Evolutionary conservation across 2,113 vertebrate species (phyloP), one percentile per base, ranked within the genome.

Genomic region (Dipodomys spectabilis): DNA sequence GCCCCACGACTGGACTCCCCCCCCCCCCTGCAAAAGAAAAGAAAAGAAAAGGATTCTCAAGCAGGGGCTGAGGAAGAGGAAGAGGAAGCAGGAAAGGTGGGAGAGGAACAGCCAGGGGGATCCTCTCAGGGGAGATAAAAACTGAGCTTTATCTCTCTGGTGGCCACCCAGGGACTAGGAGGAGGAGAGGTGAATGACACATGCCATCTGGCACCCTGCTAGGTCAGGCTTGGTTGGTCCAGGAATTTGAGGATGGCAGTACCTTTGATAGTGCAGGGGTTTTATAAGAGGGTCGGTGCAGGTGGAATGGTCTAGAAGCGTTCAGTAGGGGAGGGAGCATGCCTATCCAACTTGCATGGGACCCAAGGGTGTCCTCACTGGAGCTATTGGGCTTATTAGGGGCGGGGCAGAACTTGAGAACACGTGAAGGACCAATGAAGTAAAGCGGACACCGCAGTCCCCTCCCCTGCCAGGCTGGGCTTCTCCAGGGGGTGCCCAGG

Each of bases 391-490:
- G 11, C 13, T 57, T 25, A 13, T 2, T 22, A 77, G 28, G 49
- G 49, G 49, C 6, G 12, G 49, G 49, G 49, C 49, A 49, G 49
- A 12, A 12, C 49, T 62, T 68, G 62, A 20, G 12, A 81, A 57
- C 7, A 11, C 3, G 3, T 20, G 23, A 27, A 0, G 45, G 6
- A 28, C 72, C 0, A 30, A 25, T 44, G 57, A 27, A 45, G 57
- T 8, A 2, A 18, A 0, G 15, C 8, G 22, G 71, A 64, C 8
- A 7, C 18, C 3, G 23, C 11, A 12, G 49, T 4, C 18, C 12
- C 13, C 1, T 86, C 18, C 39, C 44, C 74, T 28, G 30, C 35
- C 30, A 68, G 35, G 9, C 22, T 7, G 68, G 15, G 10, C 27
- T 64, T 27, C 60, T n/a, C 18, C 25, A 39, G 39, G 39, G 3